Evolutionary conservation across 1,140 invertebrate species (phyloP).

Genomic region (Ruditapes philippinarum): DNA sequence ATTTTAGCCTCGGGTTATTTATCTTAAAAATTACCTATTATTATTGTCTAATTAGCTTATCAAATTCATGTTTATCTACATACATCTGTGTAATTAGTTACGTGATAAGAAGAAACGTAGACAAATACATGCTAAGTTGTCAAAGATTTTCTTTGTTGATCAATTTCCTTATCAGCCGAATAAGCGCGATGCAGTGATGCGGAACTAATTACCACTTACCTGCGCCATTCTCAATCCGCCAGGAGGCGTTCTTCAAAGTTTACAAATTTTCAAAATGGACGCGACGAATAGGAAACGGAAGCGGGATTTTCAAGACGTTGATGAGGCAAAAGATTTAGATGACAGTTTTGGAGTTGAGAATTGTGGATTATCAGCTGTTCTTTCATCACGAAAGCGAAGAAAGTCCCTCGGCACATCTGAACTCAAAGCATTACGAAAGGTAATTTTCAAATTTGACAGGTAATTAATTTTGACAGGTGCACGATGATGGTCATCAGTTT

Average conservation of each 20-base stretch:
- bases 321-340: slow-evolving; percentile 8
- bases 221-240: not conserved
- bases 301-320: slow-evolving; percentile 62
- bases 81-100: not conserved
- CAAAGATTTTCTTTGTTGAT: not conserved
- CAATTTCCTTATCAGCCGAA: not conserved
- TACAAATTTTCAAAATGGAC: slow-evolving; percentile 62
- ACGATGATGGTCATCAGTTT: slow-evolving; percentile 22
- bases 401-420: not conserved
- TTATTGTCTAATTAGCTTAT: not conserved
- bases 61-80: slow-evolving; percentile 2
- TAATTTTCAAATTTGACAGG: not conserved
- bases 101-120: not conserved
- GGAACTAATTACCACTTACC: not conserved
- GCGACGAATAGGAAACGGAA: slow-evolving; percentile 64
- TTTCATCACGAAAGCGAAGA: slow-evolving; percentile 46
- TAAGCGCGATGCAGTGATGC: not conserved
- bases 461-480: slow-evolving; percentile 34
- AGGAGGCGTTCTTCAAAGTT: slow-evolving; percentile 24
- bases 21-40: not conserved
- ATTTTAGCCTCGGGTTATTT: too few species aligned
- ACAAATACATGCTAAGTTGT: not conserved
- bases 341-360: slow-evolving; percentile 34
- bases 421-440: slow-evolving; percentile 12
- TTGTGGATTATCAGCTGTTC: slow-evolving; percentile 54